These are phyloP conservation scores for Pherbina coryleti DNA, from an alignment of 2,888 invertebrate species.

Conservation along the genomic window DNA sequence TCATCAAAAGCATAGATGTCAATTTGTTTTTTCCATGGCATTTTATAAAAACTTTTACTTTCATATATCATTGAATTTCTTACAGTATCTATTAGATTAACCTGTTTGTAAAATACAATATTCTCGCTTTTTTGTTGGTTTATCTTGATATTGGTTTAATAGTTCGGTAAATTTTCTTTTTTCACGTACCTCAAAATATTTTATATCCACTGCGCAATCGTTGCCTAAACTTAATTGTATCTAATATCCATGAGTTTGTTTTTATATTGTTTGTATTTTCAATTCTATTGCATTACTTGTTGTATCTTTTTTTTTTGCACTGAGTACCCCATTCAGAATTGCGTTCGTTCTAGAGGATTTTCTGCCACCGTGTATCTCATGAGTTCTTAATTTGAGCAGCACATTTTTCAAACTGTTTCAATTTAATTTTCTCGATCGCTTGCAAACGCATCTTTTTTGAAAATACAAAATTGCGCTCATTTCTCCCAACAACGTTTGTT, in stretches of 20 bases:
- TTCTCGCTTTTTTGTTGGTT: no score
- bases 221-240: neutral
- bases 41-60: neutral
- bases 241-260: neutral
- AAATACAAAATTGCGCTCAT: conserved; percentile 26
- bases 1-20: neutral
- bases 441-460: conserved; percentile 34
- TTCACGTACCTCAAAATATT: conserved; percentile 16
- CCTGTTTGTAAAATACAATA: no score
- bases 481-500: conserved; percentile 9
- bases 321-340: neutral
- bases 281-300: neutral
- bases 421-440: conserved; percentile 35
- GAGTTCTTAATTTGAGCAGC: conserved; percentile 51
- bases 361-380: conserved; percentile 16
- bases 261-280: neutral
- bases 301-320: conserved; percentile 21
- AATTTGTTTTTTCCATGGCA: neutral
- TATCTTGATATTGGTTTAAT: no score
- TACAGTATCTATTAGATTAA: no score
- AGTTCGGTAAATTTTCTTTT: neutral
- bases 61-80: neutral
- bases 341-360: neutral
- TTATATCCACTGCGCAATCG: conserved; percentile 17
- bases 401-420: conserved; percentile 52